Conservation (phyloP, 35 echinoderm and acorn worm species). For the Stichopus chloronotus region DNA sequence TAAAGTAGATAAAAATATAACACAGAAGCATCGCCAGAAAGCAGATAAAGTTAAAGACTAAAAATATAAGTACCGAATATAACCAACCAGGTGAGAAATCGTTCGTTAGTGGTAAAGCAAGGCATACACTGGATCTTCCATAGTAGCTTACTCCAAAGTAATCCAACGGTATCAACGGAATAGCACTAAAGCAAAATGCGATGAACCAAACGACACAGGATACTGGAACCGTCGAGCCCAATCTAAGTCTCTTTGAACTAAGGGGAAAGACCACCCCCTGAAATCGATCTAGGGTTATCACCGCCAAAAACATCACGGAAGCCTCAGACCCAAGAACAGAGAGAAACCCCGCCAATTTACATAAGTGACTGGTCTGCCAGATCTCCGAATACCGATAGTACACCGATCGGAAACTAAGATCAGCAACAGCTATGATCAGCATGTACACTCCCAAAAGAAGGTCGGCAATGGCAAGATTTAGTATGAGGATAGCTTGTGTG, state of each 20-base stretch:
- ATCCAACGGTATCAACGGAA: constrained; percentile 46
- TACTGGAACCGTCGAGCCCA: constrained; percentile 6
- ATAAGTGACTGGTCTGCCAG: constrained; percentile 41
- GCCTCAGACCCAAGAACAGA: constrained; percentile 53
- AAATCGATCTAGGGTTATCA: constrained; percentile 67
- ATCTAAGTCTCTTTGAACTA: background rate
- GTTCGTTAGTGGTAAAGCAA: constrained; percentile 61
- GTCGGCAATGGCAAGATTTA: constrained; percentile 63
- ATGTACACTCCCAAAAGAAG: constrained; percentile 67
- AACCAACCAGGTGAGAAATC: constrained; percentile 61
- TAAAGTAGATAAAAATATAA: constrained; percentile 73
- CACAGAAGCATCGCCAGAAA: constrained; percentile 61
- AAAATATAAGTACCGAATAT: constrained; percentile 73
- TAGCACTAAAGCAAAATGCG: constrained; percentile 1
- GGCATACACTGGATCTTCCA: constrained; percentile 57
- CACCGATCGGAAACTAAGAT: constrained; percentile 46
- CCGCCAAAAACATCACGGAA: constrained; percentile 55
- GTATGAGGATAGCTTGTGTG: constrained; percentile 38
- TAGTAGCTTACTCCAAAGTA: constrained; percentile 48
- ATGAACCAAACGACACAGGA: constrained; percentile 24
- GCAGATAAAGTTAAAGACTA: constrained; percentile 70
- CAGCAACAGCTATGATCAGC: constrained; percentile 58
- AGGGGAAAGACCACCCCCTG: constrained; percentile 59
- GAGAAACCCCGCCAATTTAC: constrained; percentile 60
- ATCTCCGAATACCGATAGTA: constrained; percentile 51